phyloP scores from a whole-genome alignment of 2,113 vertebrate genomes.

The Spheniscus mendiculus region DNA sequence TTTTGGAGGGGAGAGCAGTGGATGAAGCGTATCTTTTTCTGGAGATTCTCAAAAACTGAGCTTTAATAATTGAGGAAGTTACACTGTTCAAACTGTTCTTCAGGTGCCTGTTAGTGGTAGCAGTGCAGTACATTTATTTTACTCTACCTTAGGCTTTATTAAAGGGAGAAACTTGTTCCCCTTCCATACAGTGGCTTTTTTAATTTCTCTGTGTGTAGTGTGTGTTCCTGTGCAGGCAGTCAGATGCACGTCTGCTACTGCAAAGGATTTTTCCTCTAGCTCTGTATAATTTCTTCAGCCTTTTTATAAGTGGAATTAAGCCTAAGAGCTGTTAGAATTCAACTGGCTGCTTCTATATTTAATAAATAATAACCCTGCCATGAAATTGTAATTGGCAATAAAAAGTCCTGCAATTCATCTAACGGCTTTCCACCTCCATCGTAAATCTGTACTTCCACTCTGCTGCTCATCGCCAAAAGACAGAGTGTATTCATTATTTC shows the following conservation, averaged over 20 bases:
- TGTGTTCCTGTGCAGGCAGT: background rate
- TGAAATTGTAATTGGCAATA: constrained; percentile 53
- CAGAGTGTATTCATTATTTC: constrained; percentile 27
- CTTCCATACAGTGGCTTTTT: background rate
- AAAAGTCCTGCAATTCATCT: constrained; percentile 22
- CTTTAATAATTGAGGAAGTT: background rate
- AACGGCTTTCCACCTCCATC: background rate
- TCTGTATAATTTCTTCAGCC: background rate
- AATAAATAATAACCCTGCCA: constrained; percentile 64
- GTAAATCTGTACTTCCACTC: constrained; percentile 7
- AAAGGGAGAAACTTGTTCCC: background rate
- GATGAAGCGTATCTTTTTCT: background rate
- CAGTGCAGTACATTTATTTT: background rate
- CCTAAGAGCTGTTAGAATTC: background rate
- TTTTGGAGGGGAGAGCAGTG: background rate
- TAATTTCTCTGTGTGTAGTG: background rate
- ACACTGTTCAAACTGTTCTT: background rate
- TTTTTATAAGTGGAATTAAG: constrained; percentile 21
- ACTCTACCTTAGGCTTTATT: background rate
- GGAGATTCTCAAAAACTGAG: background rate
- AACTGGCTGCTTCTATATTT: constrained; percentile 33
- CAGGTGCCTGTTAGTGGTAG: background rate
- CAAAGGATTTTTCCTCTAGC: background rate
- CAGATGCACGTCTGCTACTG: background rate
- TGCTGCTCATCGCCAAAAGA: background rate